Conservation (phyloP, 2,888 invertebrate species). For the Xestia sexstrigata region DNA sequence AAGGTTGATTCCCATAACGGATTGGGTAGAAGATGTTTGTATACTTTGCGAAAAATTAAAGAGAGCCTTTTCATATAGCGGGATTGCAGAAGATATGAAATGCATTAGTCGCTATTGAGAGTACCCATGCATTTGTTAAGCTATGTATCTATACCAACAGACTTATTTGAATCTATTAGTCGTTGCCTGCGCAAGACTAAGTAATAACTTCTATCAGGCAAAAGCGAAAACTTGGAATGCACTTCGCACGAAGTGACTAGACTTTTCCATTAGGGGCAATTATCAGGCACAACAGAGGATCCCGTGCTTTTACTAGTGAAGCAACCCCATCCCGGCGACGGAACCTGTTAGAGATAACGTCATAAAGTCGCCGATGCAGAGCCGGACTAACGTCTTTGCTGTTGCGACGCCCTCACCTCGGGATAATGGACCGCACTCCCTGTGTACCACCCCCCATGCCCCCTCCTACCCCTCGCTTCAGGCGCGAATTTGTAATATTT, state of each 20-base stretch:
- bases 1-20: slow-evolving; percentile 40
- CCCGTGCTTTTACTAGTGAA: slow-evolving; percentile 82
- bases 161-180: slow-evolving; percentile 77
- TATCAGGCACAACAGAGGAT: slow-evolving; percentile 88
- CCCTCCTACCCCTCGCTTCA: slow-evolving; percentile 49
- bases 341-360: slow-evolving; percentile 90
- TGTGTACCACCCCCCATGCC: slow-evolving; percentile 54
- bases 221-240: slow-evolving; percentile 89
- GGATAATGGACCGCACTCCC: slow-evolving; percentile 86
- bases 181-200: slow-evolving; percentile 81
- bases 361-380: slow-evolving; percentile 89
- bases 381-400: slow-evolving; percentile 89
- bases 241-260: slow-evolving; percentile 88
- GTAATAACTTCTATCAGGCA: slow-evolving; percentile 87
- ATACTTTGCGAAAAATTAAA: slow-evolving; percentile 25
- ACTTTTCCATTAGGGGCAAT: slow-evolving; percentile 90
- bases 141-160: slow-evolving; percentile 65
- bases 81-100: slow-evolving; percentile 49
- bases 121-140: slow-evolving; percentile 54
- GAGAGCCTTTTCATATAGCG: slow-evolving; percentile 26
- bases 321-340: slow-evolving; percentile 80
- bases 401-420: slow-evolving; percentile 85
- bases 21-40: slow-evolving; percentile 32
- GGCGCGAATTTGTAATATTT: slow-evolving; percentile 67
- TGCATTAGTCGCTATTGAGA: slow-evolving; percentile 58